Base-by-base conservation (phyloP, 23 tunicate species). In the Corella eumyota region DNA sequence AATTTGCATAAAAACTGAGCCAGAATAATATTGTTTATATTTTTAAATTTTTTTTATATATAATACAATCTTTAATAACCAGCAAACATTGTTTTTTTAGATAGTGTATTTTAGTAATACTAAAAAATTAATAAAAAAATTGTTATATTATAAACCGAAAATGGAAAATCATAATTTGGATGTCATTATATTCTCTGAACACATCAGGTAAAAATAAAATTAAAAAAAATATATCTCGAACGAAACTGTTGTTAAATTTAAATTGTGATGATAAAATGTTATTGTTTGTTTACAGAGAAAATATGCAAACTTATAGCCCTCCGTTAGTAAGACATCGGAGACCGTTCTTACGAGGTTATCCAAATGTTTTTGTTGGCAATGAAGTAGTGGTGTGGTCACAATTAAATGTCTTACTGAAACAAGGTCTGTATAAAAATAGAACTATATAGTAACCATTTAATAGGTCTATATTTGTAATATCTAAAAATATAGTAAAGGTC, bases 331-430 rank as follows among this genome's bases (percentile, higher is more conserved):
- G 76, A 60, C 60, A 70, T 34, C 56, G 92, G 23, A 49, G 92
- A 28, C 71, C 71, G 1, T 24, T 74, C 4, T 74, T 82, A 30
- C 63, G 71, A 19, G 62, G 66, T 27, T 82, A 72, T 60, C 71
- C 92, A 34, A 62, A 82, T 62, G 79, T 79, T 2, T 68, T 82
- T 74, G 46, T 68, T 60, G 92, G 92, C 15, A 56, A 61, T 45
- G 92, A 82, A 61, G 81, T 61, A 22, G 81, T 74, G 5, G 36
- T 36, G 2, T 82, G 80, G 80, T 53, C 61, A 32, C 36, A n/a
- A n/a, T n/a, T n/a, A n/a, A n/a, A n/a, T n/a, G n/a, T n/a, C n/a
- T n/a, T n/a, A n/a, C n/a, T n/a, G n/a, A n/a, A n/a, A n/a, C n/a
- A n/a, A n/a, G n/a, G n/a, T n/a, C n/a, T n/a, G n/a, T n/a, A n/a